A percentile compares a stretch with the other conserved stretches of the same genome.
Conservation (phyloP, 2,888 invertebrate species). For the Drosophila barbarae region DNA sequence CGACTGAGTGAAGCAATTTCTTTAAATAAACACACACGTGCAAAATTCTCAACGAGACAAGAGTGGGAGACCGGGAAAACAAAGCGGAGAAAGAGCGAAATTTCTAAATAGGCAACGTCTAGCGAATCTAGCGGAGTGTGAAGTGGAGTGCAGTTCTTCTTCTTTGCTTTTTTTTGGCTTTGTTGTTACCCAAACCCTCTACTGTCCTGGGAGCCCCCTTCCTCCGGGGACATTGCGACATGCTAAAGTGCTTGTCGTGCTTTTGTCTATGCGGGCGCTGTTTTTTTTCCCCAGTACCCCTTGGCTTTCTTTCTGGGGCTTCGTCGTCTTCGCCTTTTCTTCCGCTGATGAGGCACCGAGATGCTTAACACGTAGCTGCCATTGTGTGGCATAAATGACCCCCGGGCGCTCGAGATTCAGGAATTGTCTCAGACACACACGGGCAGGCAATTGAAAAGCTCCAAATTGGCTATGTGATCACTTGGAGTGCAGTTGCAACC, state of each 20-base stretch:
- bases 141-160: slow-evolving; percentile 34
- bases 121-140: slow-evolving; percentile 34
- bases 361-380: slow-evolving; percentile 72
- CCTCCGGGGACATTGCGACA: slow-evolving; percentile 49
- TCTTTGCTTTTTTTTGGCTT: slow-evolving; percentile 52
- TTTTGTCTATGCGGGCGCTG: slow-evolving; percentile 57
- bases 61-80: slow-evolving; percentile 27
- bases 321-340: slow-evolving; percentile 16
- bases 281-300: slow-evolving; percentile 20
- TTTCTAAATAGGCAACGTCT: slow-evolving; percentile 64
- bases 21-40: slow-evolving; percentile 77
- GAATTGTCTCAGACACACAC: slow-evolving; percentile 39
- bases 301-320: slow-evolving; percentile 31
- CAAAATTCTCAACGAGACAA: slow-evolving; percentile 52
- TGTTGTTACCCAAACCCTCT: slow-evolving; percentile 40
- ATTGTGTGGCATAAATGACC: slow-evolving; percentile 69
- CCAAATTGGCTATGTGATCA: slow-evolving; percentile 36
- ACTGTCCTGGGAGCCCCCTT: slow-evolving; percentile 11
- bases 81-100: slow-evolving; percentile 30
- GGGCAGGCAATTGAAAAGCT: slow-evolving; percentile 55
- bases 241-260: slow-evolving; percentile 75
- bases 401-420: slow-evolving; percentile 43
- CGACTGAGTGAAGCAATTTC: slow-evolving; percentile 73
- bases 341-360: slow-evolving; percentile 58
- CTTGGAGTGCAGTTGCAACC: slow-evolving; percentile 15